Evolutionary conservation across 1,140 invertebrate species (phyloP), one percentile per base, ranked within the genome.

Genomic region (Heliconius hewitsoni): DNA sequence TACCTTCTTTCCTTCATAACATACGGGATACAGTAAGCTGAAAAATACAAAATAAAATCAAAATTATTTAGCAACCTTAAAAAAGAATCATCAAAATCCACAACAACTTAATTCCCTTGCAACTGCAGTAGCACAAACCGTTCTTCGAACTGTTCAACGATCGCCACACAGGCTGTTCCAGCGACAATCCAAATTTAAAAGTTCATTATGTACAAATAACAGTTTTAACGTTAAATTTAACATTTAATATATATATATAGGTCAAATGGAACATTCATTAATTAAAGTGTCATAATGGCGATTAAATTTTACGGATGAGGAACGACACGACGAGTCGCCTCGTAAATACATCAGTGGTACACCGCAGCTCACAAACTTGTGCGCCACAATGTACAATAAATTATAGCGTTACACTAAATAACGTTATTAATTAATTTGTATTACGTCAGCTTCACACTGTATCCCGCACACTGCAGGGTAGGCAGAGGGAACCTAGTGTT

Each of bases 341-440:
- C 88, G 84, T 89, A 89, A 89, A 89, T 89, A 90, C 86, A 88
- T 89, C 86, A 89, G 85, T 37, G 84, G 85, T 85, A 79, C 79
- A 82, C 81, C 81, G 39, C 83, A 82, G 55, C 76, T 79, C 75
- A 81, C 34, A 77, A 80, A 80, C 82, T 83, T 80, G 70, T 80
- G 76, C 42, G 55, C 71, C 75, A 71, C 71, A 71, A 76, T 76
- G 74, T 76, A 79, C 73, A 74, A 79, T 79, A 74, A 74, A 79
- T 79, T 74, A 74, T 74, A 79, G 70, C 60, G 57, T 79, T 74
- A 73, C 39, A 78, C 77, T 66, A 79, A 55, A 79, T 74, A 74
- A 70, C 60, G 34, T 73, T 37, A 37, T 37, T 37, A 37, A 74
- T 50, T 72, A 77, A 72, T 11, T 30, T 66, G 30, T 42, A 52